Percentiles rank a stretch among this genome's conserved stretches.
phyloP scores from a whole-genome alignment of 2,113 vertebrate species.

The Rostratula benghalensis region DNA sequence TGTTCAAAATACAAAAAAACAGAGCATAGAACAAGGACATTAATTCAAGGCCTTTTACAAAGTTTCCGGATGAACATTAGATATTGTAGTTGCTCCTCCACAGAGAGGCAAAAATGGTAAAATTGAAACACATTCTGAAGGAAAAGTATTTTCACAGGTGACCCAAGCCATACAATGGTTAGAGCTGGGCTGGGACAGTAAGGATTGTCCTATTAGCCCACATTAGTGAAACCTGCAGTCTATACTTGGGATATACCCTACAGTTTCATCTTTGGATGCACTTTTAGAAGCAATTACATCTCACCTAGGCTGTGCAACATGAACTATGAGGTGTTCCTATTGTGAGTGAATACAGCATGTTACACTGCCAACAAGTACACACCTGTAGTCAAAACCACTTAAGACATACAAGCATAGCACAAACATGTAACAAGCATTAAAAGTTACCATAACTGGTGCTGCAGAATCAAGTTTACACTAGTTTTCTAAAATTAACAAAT shows the following conservation, averaged over 20 bases:
- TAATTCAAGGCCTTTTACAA: not conserved
- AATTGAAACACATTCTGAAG: not conserved
- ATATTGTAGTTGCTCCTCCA: not conserved
- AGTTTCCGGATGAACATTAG: not conserved
- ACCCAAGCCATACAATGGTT: not conserved
- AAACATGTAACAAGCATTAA: not conserved
- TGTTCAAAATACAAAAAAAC: not conserved
- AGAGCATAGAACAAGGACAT: not conserved
- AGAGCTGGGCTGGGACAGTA: not conserved
- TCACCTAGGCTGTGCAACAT: not conserved
- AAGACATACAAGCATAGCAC: not conserved
- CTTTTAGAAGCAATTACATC: not conserved
- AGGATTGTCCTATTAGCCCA: not conserved
- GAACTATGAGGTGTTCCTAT: not conserved
- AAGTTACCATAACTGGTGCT: not conserved
- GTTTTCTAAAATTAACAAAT: not conserved
- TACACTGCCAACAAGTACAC: not conserved
- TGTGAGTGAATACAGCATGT: not conserved
- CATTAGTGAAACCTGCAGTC: not conserved
- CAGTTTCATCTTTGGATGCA: not conserved
- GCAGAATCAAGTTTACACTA: not conserved
- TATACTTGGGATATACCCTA: not conserved
- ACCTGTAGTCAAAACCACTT: not conserved
- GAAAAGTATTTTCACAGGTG: not conserved
- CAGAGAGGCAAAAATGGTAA: not conserved